Conservation (phyloP, 1,140 invertebrate species). For the Drosophila murphyi region DNA sequence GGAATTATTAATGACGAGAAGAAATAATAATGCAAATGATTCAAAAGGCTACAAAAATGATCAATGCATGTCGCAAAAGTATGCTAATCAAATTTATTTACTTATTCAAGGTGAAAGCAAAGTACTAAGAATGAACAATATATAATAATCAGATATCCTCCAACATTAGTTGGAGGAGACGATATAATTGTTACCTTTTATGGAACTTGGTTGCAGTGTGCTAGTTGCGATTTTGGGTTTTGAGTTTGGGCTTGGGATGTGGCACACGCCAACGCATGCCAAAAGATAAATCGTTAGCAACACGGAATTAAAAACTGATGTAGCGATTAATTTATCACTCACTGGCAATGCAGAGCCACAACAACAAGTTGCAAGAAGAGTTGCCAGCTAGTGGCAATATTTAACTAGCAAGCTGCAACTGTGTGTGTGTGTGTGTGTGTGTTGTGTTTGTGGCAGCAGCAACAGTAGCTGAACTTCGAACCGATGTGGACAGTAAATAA, state of each 20-base stretch:
- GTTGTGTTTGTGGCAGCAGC: slow-evolving; percentile 22
- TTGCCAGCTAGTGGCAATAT: slow-evolving; percentile 67
- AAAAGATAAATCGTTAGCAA: slow-evolving; percentile 82
- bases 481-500: slow-evolving; percentile 79
- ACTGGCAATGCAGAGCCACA: slow-evolving; percentile 38
- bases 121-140: not conserved
- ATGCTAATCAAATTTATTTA: too few species aligned
- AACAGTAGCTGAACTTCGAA: slow-evolving; percentile 42
- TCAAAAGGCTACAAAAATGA: too few species aligned
- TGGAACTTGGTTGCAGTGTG: slow-evolving; percentile 32
- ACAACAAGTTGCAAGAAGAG: slow-evolving; percentile 45
- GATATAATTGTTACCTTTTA: not conserved
- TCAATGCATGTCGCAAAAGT: too few species aligned
- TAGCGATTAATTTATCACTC: slow-evolving; percentile 84
- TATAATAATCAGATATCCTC: not conserved
- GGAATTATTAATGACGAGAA: too few species aligned
- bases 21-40: too few species aligned
- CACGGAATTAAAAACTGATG: slow-evolving; percentile 84
- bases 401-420: slow-evolving; percentile 77
- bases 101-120: too few species aligned
- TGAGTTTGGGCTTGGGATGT: slow-evolving; percentile 25
- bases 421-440: slow-evolving; percentile 11
- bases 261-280: slow-evolving; percentile 66
- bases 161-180: not conserved
- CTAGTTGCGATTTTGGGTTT: not conserved